Evolutionary conservation across 2,888 invertebrate species (phyloP).

Genomic region (Linnaemya vulpina): DNA sequence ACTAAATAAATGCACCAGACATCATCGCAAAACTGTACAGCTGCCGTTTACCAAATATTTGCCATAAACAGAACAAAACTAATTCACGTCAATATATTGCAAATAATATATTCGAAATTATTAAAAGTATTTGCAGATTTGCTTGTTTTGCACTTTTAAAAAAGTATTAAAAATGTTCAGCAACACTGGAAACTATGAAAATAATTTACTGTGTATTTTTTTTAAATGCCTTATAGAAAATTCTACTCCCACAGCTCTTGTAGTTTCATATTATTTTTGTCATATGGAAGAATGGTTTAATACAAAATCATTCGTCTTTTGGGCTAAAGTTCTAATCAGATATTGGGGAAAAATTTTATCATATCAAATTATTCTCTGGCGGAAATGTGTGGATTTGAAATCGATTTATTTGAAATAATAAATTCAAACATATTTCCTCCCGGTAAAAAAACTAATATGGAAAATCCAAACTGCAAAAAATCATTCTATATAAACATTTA

Average conservation of each 20-base stretch:
- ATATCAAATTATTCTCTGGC: too few relatives aligned
- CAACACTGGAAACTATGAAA: background rate
- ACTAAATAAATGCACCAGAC: conserved; percentile 21
- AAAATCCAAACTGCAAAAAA: background rate
- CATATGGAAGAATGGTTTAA: too few relatives aligned
- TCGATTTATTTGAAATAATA: too few relatives aligned
- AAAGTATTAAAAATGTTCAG: too few relatives aligned
- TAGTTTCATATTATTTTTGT: too few relatives aligned
- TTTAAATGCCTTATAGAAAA: background rate
- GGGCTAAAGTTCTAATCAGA: too few relatives aligned
- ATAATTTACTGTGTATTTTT: background rate
- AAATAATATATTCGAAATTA: conserved; percentile 28
- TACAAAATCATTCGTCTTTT: too few relatives aligned
- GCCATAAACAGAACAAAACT: conserved; percentile 26
- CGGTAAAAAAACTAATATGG: too few relatives aligned
- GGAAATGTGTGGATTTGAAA: too few relatives aligned
- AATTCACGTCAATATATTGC: conserved; percentile 55
- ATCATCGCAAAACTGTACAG: conserved; percentile 28
- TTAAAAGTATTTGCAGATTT: background rate
- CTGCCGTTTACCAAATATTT: conserved; percentile 30
- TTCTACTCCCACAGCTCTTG: too few relatives aligned
- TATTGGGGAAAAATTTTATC: too few relatives aligned
- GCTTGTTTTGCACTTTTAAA: conserved; percentile 48
- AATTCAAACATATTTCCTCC: too few relatives aligned
- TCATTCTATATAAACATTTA: background rate